phyloP scores from a whole-genome alignment of 1,140 invertebrate genomes.

The Platyura marginata region DNA sequence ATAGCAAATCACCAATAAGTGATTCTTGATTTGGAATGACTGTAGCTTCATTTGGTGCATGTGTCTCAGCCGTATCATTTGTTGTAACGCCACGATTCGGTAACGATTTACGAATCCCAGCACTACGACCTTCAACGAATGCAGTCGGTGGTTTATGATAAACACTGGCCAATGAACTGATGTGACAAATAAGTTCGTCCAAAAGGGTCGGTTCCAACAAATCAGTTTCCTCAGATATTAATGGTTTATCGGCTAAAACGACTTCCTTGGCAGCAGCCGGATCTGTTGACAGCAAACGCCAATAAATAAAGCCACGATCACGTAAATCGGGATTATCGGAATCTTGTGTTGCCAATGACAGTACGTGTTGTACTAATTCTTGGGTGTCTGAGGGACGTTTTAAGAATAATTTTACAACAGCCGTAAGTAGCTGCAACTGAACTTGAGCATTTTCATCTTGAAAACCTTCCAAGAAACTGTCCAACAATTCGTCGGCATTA shows the following conservation, averaged over 20 bases:
- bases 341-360: conserved; percentile 88
- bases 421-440: conserved; percentile 89
- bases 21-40: conserved; percentile 83
- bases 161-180: conserved; percentile 94
- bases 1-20: conserved; percentile 89
- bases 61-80: conserved; percentile 16
- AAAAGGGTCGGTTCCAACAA: conserved; percentile 91
- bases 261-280: conserved; percentile 98
- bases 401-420: conserved; percentile 96
- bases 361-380: conserved; percentile 88
- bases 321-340: conserved; percentile 99
- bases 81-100: conserved; percentile 33
- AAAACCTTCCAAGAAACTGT: conserved; percentile 98
- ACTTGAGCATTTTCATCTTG: conserved; percentile 99
- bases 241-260: conserved; percentile 96
- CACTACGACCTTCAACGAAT: conserved; percentile 80
- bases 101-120: conserved; percentile 44
- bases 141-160: conserved; percentile 99
- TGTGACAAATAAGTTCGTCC: conserved; percentile 98
- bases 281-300: conserved; percentile 95
- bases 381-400: conserved; percentile 97
- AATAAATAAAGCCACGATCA: conserved; percentile 99
- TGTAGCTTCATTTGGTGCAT: conserved; percentile 30
- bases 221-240: conserved; percentile 99
- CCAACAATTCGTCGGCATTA: conserved; percentile 95